A percentile compares a stretch with the other conserved stretches of the same genome.
Evolutionary conservation across 2,113 vertebrate genomes (phyloP).

Genomic region (Pseudorectes ferrugineus): DNA sequence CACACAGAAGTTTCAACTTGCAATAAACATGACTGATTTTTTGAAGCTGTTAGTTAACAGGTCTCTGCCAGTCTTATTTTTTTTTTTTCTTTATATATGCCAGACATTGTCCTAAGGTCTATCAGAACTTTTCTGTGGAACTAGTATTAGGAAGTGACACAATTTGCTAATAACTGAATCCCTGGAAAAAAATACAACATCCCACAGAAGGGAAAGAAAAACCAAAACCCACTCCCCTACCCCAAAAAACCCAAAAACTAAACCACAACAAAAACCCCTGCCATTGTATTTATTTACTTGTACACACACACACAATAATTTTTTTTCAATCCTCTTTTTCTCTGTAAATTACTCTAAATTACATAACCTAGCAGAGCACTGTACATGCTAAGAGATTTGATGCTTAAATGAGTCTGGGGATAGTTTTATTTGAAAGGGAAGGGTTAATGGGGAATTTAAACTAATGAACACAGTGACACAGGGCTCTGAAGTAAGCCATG

Average conservation of each 20-base stretch:
- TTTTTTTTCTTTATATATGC: background rate
- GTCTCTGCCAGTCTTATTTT: background rate
- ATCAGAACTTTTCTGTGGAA: conserved; percentile 34
- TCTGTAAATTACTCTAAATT: conserved; percentile 25
- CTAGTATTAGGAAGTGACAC: background rate
- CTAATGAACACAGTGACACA: conserved; percentile 80
- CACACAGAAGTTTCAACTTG: background rate
- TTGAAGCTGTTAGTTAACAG: background rate
- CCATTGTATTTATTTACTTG: conserved; percentile 31
- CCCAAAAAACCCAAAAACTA: background rate
- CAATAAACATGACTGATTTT: conserved; percentile 43
- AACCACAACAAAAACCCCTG: background rate
- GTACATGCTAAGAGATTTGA: conserved; percentile 43
- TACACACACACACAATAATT: background rate
- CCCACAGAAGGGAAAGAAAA: background rate
- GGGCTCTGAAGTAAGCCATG: conserved; percentile 79
- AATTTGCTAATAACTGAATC: conserved; percentile 24
- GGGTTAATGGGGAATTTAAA: conserved; percentile 78
- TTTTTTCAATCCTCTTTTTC: background rate
- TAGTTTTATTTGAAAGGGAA: conserved; percentile 67
- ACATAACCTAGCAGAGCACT: conserved; percentile 13
- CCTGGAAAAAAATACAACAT: background rate
- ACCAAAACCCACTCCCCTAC: background rate
- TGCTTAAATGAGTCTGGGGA: conserved; percentile 65
- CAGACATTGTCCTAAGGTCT: background rate